These are phyloP conservation scores for Ciconia maguari DNA, from an alignment of 2,113 vertebrate genomes.

Conservation along the genomic window DNA sequence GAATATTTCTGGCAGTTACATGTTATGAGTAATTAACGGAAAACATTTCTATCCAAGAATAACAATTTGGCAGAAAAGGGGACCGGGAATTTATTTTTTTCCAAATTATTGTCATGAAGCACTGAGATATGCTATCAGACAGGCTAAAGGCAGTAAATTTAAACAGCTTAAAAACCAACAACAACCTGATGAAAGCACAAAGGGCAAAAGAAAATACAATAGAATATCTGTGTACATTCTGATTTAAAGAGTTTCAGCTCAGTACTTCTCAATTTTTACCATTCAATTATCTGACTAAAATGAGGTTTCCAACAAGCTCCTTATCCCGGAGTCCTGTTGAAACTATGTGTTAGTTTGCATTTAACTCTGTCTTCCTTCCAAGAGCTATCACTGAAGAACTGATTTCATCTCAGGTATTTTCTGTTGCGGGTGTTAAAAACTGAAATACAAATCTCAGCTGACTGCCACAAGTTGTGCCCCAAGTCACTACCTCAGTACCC, in stretches of 20 bases:
- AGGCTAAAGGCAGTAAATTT: background rate
- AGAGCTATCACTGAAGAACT: background rate
- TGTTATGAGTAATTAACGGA: background rate
- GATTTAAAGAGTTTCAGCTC: background rate
- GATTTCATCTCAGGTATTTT: background rate
- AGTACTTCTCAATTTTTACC: background rate
- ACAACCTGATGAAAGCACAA: background rate
- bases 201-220: background rate
- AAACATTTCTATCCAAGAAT: background rate
- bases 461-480: background rate
- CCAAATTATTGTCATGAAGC: background rate
- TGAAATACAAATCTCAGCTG: background rate
- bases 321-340: background rate
- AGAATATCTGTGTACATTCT: background rate
- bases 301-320: background rate
- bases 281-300: background rate
- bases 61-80: background rate
- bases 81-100: background rate
- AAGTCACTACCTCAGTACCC: background rate
- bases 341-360: background rate
- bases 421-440: background rate
- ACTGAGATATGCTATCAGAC: background rate
- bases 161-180: background rate
- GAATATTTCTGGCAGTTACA: background rate
- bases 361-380: background rate